Evolutionary conservation across 92 coral and sea anemone species (phyloP).

Genomic region (Palythoa grandis): DNA sequence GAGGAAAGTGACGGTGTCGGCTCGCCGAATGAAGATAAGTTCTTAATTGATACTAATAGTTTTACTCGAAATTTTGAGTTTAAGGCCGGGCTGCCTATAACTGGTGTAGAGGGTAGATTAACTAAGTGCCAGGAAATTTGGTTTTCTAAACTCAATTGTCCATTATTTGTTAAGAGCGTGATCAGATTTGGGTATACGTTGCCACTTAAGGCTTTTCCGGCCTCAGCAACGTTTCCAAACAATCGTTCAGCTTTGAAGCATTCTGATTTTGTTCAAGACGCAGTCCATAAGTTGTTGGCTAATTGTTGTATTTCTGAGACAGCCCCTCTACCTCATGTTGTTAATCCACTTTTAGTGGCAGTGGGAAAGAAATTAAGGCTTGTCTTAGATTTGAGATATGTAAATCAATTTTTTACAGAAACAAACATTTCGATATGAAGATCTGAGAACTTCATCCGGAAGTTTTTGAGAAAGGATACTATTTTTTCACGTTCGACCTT

Average conservation of each 20-base stretch:
- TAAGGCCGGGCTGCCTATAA: conserved; percentile 27
- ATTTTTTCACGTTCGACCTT: too few species aligned
- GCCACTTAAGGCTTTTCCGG: conserved; percentile 49
- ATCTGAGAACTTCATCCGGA: too few species aligned
- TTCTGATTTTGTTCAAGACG: conserved; percentile 42
- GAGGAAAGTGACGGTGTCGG: too few species aligned
- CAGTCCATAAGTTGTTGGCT: conserved; percentile 31
- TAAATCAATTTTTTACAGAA: too few species aligned
- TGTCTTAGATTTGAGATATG: too few species aligned
- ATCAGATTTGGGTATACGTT: conserved; percentile 15
- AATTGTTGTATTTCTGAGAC: conserved; percentile 45
- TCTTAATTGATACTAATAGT: not conserved
- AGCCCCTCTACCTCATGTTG: conserved; percentile 38
- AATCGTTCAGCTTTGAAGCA: conserved; percentile 42
- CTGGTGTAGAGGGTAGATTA: too few species aligned
- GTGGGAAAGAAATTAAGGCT: conserved; percentile 52
- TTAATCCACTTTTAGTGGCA: conserved; percentile 60
- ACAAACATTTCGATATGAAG: too few species aligned
- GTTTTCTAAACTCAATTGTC: conserved; percentile 24
- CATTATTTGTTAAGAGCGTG: conserved; percentile 41
- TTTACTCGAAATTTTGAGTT: conserved; percentile 32
- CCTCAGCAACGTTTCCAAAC: conserved; percentile 29
- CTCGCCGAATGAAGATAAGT: too few species aligned
- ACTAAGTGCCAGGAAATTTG: conserved; percentile 14
- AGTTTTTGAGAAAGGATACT: too few species aligned